Evolutionary conservation across 1,140 invertebrate species (phyloP).

Genomic region (Drosophila erecta): DNA sequence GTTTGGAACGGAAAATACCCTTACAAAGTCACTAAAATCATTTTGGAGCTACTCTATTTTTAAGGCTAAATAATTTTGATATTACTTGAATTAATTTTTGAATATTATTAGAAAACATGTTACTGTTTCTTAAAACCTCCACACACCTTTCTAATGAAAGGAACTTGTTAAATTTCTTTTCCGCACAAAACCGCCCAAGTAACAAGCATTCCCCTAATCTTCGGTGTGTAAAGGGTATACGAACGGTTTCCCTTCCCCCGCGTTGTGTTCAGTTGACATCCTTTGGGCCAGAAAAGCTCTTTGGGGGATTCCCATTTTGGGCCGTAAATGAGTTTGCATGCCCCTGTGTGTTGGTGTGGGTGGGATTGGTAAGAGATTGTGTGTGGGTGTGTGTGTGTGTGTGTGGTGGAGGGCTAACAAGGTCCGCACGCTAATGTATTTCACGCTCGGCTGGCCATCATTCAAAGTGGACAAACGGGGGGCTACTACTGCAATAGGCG

Average conservation of each 20-base stretch:
- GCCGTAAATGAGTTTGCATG: constrained; percentile 70
- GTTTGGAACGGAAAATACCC: constrained; percentile 3
- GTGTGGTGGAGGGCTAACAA: constrained; percentile 42
- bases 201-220: background rate
- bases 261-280: constrained; percentile 21
- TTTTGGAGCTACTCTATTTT: background rate
- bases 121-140: too few relatives aligned
- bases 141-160: background rate
- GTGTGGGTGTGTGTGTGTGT: constrained; percentile 22
- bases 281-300: constrained; percentile 38
- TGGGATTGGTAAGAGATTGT: background rate
- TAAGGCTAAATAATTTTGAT: too few relatives aligned
- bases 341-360: constrained; percentile 14
- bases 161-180: too few relatives aligned
- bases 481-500: constrained; percentile 4
- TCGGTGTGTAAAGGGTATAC: constrained; percentile 18
- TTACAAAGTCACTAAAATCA: background rate
- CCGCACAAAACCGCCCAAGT: too few relatives aligned
- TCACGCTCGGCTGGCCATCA: constrained; percentile 38
- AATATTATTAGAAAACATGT: too few relatives aligned
- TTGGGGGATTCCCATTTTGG: constrained; percentile 60
- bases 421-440: constrained; percentile 58
- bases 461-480: constrained; percentile 32
- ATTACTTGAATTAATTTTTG: too few relatives aligned
- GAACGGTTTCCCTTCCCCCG: background rate